These are phyloP conservation scores for Esox masquinongy DNA, from an alignment of 2,797 vertebrate genomes.

Conservation along the genomic window DNA sequence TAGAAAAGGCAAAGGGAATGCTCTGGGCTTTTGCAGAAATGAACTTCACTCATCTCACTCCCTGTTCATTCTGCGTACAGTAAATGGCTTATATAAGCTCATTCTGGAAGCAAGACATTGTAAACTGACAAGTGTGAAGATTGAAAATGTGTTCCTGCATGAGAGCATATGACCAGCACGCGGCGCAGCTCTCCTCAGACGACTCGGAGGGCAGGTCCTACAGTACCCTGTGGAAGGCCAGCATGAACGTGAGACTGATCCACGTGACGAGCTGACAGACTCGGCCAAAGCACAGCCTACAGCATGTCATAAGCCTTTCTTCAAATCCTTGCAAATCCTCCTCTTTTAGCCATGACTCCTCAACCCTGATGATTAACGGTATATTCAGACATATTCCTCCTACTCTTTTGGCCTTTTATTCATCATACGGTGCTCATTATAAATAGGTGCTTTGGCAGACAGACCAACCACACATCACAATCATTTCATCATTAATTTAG, in stretches of 20 bases:
- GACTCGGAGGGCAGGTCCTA: too few species aligned
- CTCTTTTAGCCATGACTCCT: too few species aligned
- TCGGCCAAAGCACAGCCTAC: too few species aligned
- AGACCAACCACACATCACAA: not conserved
- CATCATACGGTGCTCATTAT: not conserved
- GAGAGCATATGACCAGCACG: not conserved
- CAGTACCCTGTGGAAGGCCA: too few species aligned
- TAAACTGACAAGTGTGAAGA: not conserved
- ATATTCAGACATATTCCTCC: not conserved
- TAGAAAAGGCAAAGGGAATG: not conserved
- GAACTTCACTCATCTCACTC: not conserved
- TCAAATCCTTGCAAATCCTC: too few species aligned
- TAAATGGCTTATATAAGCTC: conserved; percentile 26
- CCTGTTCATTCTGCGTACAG: conserved; percentile 22
- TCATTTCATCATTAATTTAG: not conserved
- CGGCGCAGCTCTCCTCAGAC: not conserved
- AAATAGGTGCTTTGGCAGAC: not conserved
- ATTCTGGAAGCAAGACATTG: conserved; percentile 7
- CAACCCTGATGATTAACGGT: too few species aligned
- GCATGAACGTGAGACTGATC: too few species aligned
- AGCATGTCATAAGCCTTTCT: too few species aligned
- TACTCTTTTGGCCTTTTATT: not conserved
- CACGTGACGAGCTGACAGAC: too few species aligned
- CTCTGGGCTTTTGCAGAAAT: not conserved
- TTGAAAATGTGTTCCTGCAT: not conserved